Conservation (phyloP, 2,888 invertebrate species). For the Laspeyria flexula region DNA sequence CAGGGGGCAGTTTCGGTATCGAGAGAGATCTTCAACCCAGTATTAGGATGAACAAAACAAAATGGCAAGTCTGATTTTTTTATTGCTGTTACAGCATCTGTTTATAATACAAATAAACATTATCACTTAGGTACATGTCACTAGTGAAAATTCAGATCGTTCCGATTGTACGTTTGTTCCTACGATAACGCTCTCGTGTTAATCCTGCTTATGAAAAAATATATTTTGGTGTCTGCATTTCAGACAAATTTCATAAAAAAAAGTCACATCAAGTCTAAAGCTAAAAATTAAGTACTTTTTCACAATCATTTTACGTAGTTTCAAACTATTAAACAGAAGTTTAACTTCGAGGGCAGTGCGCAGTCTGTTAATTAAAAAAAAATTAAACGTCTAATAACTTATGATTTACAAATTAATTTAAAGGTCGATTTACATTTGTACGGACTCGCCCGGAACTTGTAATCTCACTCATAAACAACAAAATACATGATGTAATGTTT, state of each 20-base stretch:
- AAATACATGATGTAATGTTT: constrained; percentile 7
- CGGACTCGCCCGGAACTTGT: constrained; percentile 10
- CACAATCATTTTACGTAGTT: constrained; percentile 46
- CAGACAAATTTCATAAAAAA: constrained; percentile 44
- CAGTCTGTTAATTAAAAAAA: constrained; percentile 59
- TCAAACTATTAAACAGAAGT: constrained; percentile 54
- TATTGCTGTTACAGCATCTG: constrained; percentile 84
- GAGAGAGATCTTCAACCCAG: no score
- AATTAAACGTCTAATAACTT: constrained; percentile 63
- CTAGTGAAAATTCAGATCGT: constrained; percentile 77
- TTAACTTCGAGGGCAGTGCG: constrained; percentile 62
- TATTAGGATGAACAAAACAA: constrained; percentile 46
- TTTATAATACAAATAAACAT: constrained; percentile 82
- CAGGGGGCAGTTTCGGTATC: no score
- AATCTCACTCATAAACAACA: constrained; percentile 33
- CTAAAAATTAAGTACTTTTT: constrained; percentile 76
- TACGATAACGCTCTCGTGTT: constrained; percentile 42
- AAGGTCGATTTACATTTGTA: constrained; percentile 50
- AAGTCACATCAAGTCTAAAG: constrained; percentile 61
- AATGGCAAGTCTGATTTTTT: constrained; percentile 78
- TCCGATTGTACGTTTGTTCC: constrained; percentile 64
- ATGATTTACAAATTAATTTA: constrained; percentile 57
- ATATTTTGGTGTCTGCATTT: constrained; percentile 44
- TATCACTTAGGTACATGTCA: constrained; percentile 72
- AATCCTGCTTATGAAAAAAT: constrained; percentile 53